Evolutionary conservation across 2,797 vertebrate species (phyloP).

Genomic region (Sebastolobus alascanus): DNA sequence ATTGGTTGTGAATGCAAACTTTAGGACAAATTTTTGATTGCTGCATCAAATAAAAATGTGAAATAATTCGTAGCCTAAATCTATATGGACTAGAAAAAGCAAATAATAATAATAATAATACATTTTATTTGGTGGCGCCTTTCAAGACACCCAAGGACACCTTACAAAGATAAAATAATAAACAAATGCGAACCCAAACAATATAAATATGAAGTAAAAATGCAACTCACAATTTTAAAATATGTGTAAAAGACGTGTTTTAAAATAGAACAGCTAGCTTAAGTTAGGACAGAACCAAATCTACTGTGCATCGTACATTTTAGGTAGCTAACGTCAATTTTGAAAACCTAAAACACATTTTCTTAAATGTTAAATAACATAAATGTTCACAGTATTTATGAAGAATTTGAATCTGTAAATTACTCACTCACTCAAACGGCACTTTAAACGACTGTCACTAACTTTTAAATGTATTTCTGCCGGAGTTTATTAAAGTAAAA

Average conservation of each 20-base stretch:
- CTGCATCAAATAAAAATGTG: neutral
- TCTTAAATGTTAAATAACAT: neutral
- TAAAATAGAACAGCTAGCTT: neutral
- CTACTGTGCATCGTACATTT: neutral
- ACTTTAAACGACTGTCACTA: neutral
- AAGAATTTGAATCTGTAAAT: neutral
- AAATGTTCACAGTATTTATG: neutral
- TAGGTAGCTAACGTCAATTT: neutral
- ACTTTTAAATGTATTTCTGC: neutral
- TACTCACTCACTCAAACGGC: no score
- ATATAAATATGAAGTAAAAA: neutral
- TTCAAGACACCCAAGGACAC: no score
- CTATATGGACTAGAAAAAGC: neutral
- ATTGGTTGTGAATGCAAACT: neutral
- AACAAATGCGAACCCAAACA: neutral
- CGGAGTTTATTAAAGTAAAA: neutral
- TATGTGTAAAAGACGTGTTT: neutral
- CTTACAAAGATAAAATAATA: neutral
- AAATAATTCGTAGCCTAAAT: neutral
- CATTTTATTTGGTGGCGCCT: no score
- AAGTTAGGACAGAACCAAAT: neutral
- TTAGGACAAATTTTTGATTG: neutral
- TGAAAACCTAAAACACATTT: neutral
- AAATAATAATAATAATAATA: no score
- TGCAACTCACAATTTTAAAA: neutral